Conservation (phyloP, 2,888 invertebrate genomes). For the Cheilosia grossa region DNA sequence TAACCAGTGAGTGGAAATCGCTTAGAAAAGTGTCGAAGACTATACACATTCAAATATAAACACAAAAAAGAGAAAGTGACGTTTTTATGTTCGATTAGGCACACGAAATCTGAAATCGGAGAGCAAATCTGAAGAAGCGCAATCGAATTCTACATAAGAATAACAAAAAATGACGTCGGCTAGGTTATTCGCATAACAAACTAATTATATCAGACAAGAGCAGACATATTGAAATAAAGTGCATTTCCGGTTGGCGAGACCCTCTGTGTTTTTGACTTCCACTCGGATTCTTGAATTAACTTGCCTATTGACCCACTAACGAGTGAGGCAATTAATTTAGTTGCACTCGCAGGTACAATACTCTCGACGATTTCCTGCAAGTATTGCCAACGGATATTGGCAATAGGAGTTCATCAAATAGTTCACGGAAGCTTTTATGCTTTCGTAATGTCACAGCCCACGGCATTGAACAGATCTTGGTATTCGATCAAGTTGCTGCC, state of each 20-base stretch:
- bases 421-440: slow-evolving; percentile 42
- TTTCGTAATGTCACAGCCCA: slow-evolving; percentile 6
- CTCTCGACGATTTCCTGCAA: slow-evolving; percentile 9
- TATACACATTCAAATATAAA: no score
- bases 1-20: no score
- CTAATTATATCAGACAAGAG: neutral
- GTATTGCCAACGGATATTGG: slow-evolving; percentile 49
- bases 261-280: neutral
- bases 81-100: no score
- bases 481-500: slow-evolving; percentile 46
- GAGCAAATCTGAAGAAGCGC: no score
- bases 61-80: no score
- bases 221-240: neutral
- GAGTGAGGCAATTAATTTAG: neutral
- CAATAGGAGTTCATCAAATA: slow-evolving; percentile 9
- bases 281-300: neutral
- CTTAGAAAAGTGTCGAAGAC: no score
- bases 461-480: slow-evolving; percentile 47
- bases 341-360: neutral
- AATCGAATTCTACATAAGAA: no score
- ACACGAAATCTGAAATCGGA: no score
- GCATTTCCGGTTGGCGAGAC: neutral
- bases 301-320: slow-evolving; percentile 12
- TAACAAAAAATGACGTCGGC: neutral
- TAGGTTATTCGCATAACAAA: neutral